Conservation (phyloP, 2,888 invertebrate genomes). For the Heliconius cydno region DNA sequence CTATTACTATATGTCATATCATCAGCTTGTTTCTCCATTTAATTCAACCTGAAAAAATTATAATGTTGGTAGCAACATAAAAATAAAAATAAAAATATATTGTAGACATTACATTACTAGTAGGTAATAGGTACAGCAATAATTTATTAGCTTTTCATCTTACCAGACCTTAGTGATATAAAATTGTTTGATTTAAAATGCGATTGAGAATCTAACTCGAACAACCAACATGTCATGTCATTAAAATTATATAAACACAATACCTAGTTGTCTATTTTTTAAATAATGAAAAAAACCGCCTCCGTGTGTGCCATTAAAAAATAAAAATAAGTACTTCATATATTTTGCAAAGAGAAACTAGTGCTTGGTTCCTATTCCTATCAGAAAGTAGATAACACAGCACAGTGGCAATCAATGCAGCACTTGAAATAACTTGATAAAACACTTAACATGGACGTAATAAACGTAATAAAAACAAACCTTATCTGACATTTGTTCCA, state of each 20-base stretch:
- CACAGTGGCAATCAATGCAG: neutral
- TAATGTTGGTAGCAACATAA: neutral
- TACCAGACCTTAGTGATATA: neutral
- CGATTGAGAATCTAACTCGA: no score
- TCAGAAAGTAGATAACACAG: no score
- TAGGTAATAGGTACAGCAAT: no score
- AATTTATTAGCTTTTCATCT: neutral
- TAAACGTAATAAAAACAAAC: constrained; percentile 13
- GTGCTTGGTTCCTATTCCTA: neutral
- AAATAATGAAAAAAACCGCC: neutral
- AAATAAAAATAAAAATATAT: no score
- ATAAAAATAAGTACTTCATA: neutral
- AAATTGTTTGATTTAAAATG: neutral
- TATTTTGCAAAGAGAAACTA: neutral
- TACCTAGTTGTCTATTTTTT: neutral
- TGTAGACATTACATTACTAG: no score
- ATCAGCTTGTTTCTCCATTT: constrained; percentile 61
- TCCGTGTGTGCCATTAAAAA: neutral
- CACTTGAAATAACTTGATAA: neutral
- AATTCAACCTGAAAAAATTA: constrained; percentile 61
- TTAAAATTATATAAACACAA: neutral
- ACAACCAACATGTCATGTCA: no score
- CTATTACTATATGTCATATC: constrained; percentile 47
- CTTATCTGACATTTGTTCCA: constrained; percentile 51
- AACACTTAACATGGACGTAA: neutral